Conservation (phyloP, 92 coral and sea anemone genomes). For the Palythoa grandis region DNA sequence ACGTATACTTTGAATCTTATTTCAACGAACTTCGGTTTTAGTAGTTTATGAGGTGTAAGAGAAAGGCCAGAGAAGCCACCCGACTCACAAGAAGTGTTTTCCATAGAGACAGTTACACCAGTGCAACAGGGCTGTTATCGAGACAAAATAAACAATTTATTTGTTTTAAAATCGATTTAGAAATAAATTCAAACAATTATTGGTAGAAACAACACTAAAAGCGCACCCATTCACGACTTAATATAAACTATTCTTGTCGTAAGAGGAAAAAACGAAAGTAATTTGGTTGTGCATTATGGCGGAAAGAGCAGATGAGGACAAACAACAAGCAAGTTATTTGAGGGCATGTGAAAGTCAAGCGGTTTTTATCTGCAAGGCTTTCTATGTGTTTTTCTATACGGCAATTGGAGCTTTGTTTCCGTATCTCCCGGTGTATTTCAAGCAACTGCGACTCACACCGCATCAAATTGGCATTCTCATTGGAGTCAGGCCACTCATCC, state of each 20-base stretch:
- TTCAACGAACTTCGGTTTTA: not conserved
- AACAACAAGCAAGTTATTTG: not conserved
- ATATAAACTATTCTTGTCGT: not conserved
- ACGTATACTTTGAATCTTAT: not conserved
- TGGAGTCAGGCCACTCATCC: conserved; percentile 86
- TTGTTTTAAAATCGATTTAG: not conserved
- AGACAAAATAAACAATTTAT: not conserved
- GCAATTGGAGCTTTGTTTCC: conserved; percentile 95
- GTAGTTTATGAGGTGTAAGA: no score
- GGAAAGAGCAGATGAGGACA: not conserved
- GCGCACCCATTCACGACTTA: not conserved
- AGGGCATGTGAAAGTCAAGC: conserved; percentile 49
- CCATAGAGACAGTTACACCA: not conserved
- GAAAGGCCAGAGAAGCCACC: not conserved
- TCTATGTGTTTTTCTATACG: conserved; percentile 88
- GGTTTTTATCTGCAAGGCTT: conserved; percentile 78
- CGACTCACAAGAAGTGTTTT: not conserved
- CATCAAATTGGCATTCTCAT: conserved; percentile 89
- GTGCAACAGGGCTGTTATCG: not conserved
- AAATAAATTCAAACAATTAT: not conserved
- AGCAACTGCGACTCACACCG: conserved; percentile 86
- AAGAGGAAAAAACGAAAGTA: not conserved
- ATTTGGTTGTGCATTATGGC: not conserved
- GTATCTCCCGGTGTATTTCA: conserved; percentile 91
- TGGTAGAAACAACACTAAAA: not conserved